Conservation (phyloP, 2,113 vertebrate species). For the Lepus europaeus region DNA sequence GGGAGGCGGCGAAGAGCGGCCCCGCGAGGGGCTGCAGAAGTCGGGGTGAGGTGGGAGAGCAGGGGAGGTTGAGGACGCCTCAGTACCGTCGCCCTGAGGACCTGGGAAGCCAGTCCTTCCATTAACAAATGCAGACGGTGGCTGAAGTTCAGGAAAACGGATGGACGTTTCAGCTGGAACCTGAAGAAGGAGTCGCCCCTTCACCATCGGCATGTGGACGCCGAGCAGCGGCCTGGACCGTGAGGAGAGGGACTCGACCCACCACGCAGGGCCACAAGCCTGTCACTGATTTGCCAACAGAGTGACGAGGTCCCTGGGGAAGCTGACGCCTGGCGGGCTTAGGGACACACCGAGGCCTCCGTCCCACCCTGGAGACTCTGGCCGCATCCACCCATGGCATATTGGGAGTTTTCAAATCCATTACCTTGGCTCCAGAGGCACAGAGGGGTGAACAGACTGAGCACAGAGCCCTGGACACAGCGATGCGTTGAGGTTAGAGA, state of each 20-base stretch:
- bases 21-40: no score
- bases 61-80: no score
- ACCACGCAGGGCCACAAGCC: not conserved
- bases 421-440: fast-evolving
- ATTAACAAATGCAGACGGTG: not conserved
- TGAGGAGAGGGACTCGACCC: no score
- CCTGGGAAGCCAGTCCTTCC: not conserved
- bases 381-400: fast-evolving
- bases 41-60: fast-evolving
- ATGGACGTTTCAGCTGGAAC: not conserved
- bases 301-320: not conserved
- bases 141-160: no score
- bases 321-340: not conserved
- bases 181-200: fast-evolving
- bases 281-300: not conserved
- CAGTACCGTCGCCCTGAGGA: no score
- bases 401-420: fast-evolving
- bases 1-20: not conserved
- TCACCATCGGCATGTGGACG: not conserved
- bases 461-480: not conserved
- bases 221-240: fast-evolving
- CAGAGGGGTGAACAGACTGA: not conserved
- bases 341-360: fast-evolving
- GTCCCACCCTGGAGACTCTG: not conserved
- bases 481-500: not conserved